Base-by-base conservation (phyloP, 2,888 invertebrate genomes). In the Meandrusa payeni region DNA sequence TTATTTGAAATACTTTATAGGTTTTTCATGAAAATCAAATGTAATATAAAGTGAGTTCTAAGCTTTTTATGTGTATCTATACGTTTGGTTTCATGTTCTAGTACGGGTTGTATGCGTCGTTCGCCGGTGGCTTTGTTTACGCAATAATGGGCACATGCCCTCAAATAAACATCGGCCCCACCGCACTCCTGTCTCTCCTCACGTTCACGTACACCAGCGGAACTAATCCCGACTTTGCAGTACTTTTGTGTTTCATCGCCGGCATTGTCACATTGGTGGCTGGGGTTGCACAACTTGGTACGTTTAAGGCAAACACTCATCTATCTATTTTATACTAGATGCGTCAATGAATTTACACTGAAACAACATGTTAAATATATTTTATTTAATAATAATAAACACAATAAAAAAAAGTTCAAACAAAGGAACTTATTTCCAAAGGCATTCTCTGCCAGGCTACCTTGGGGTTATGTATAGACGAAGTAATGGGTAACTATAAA, bases 31-130 rank as follows among this genome's bases (percentile, higher is more conserved):
- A n/a, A n/a, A n/a, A n/a, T n/a, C n/a, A n/a, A n/a, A n/a, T n/a
- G n/a, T n/a, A n/a, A n/a, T n/a, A n/a, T n/a, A n/a, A n/a, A n/a
- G n/a, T n/a, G n/a, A n/a, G n/a, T n/a, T n/a, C n/a, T n/a, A n/a
- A n/a, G n/a, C n/a, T n/a, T n/a, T n/a, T n/a, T n/a, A n/a, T n/a
- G n/a, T n/a, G n/a, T n/a, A n/a, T n/a, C n/a, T n/a, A n/a, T 27
- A 41, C 32, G 31, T 24, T 32, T 47, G 22, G 28, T 28, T 41
- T 41, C 19, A 5, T 49, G 46, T 76, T 72, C 29, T 89, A 95
- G 93, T 95, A 93, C 81, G 95, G 95, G 1, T 83, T 95, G n/a
- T 95, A 95, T 78, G 93, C 94, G 1, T 93, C 94, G 0, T 91
- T 95, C 56, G 90, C 91, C 60, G 95, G 95, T 2, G 93, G 93